phyloP scores from a whole-genome alignment of 2,888 invertebrate genomes.

The Drosophila hawaiiensis region DNA sequence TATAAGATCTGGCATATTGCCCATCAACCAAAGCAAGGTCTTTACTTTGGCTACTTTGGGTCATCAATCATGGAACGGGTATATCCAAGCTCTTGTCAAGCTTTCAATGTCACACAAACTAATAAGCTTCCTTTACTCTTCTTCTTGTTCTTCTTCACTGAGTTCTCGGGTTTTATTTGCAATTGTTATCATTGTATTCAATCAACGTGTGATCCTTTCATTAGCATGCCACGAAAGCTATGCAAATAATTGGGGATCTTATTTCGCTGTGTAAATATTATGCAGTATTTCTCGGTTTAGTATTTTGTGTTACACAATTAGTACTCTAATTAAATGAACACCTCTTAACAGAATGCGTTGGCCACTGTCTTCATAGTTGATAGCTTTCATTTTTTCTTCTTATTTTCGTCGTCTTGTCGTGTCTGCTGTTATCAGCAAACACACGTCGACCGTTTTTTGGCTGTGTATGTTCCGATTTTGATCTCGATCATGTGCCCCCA shows the following conservation, averaged over 20 bases:
- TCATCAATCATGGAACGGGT: conserved; percentile 3
- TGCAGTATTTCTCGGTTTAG: background rate
- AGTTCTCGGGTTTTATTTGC: background rate
- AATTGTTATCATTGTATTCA: background rate
- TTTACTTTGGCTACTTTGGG: background rate
- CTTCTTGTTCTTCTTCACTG: background rate
- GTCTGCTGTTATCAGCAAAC: conserved; percentile 20
- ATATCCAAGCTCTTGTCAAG: background rate
- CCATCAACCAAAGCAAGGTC: background rate
- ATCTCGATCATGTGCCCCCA: conserved; percentile 71
- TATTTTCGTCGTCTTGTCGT: background rate
- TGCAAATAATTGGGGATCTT: conserved; percentile 33
- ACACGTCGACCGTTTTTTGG: conserved; percentile 15
- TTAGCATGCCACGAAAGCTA: background rate
- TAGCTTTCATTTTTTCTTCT: background rate
- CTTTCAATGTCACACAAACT: conserved; percentile 1
- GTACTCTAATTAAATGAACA: conserved; percentile 41
- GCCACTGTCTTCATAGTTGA: conserved; percentile 1
- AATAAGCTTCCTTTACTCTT: background rate
- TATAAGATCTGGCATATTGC: too few relatives aligned
- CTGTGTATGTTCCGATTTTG: conserved; percentile 37
- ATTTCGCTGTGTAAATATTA: conserved; percentile 22
- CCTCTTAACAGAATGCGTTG: conserved; percentile 8
- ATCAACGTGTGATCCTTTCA: background rate
- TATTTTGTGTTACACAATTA: conserved; percentile 14